Conservation (phyloP, 2,888 invertebrate species). For the Hydroisotoma schaefferi region DNA sequence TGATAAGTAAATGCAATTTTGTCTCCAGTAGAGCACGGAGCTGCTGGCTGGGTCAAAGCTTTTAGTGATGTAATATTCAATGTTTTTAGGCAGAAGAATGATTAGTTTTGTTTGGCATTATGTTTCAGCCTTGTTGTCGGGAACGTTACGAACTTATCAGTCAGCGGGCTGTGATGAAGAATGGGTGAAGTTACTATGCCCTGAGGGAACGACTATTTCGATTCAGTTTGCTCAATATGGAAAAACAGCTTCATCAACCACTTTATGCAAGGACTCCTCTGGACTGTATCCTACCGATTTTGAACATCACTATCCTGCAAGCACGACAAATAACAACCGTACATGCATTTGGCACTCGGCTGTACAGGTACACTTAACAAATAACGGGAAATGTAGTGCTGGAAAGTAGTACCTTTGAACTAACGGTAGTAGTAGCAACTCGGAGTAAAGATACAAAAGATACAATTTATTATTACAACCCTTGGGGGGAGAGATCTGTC, state of each 20-base stretch:
- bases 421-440: no score
- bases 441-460: no score
- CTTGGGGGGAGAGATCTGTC: no score
- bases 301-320: neutral
- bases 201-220: conserved; percentile 79
- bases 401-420: no score
- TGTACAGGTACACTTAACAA: conserved; percentile 43
- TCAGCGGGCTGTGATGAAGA: conserved; percentile 90
- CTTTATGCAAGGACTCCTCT: conserved; percentile 54
- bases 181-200: conserved; percentile 80
- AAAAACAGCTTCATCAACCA: conserved; percentile 61
- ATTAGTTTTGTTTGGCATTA: neutral
- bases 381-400: no score
- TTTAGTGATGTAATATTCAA: no score
- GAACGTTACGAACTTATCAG: conserved; percentile 85
- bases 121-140: conserved; percentile 76
- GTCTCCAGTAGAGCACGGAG: no score
- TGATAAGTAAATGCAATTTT: no score
- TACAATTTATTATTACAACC: no score
- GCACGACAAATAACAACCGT: conserved; percentile 20
- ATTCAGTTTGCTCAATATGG: conserved; percentile 90
- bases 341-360: conserved; percentile 42
- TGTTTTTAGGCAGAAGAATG: no score
- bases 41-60: no score
- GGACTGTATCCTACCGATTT: conserved; percentile 31